Conservation (phyloP, 2,113 vertebrate species). For the Callithrix jacchus region DNA sequence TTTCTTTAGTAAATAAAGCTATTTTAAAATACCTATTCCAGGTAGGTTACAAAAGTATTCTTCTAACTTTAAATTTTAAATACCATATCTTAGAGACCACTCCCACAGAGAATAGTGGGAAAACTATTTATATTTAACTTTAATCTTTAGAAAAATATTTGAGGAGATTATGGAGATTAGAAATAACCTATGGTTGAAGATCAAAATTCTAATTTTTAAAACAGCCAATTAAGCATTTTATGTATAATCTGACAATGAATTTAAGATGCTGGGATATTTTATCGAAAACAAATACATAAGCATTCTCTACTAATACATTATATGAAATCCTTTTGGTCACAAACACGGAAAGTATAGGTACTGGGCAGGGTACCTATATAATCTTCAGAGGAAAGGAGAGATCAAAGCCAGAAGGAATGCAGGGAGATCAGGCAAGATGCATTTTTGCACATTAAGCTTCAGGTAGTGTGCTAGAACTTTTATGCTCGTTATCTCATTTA, state of each 20-base stretch:
- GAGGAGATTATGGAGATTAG: neutral
- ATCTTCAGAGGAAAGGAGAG: neutral
- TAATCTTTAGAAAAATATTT: neutral
- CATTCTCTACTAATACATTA: neutral
- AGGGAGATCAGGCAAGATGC: neutral
- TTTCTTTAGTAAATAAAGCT: neutral
- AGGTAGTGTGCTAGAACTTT: neutral
- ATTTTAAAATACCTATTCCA: slow-evolving; percentile 27
- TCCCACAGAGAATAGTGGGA: neutral
- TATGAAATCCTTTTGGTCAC: neutral
- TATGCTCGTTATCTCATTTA: neutral
- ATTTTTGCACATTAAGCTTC: neutral
- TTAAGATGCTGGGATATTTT: neutral
- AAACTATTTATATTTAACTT: slow-evolving; percentile 9
- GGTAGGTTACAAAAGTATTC: neutral
- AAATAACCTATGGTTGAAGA: neutral
- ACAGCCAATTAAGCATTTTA: neutral
- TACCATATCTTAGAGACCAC: neutral
- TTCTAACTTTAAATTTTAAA: slow-evolving; percentile 62
- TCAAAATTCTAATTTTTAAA: slow-evolving; percentile 9
- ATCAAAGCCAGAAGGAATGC: neutral
- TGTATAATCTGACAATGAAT: neutral
- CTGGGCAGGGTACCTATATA: neutral
- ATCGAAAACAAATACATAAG: neutral
- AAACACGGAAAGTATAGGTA: neutral